A percentile compares a stretch with the other conserved stretches of the same genome.
These are phyloP conservation scores for Neofelis nebulosa DNA, from an alignment of 2,113 vertebrate species.

Conservation along the genomic window DNA sequence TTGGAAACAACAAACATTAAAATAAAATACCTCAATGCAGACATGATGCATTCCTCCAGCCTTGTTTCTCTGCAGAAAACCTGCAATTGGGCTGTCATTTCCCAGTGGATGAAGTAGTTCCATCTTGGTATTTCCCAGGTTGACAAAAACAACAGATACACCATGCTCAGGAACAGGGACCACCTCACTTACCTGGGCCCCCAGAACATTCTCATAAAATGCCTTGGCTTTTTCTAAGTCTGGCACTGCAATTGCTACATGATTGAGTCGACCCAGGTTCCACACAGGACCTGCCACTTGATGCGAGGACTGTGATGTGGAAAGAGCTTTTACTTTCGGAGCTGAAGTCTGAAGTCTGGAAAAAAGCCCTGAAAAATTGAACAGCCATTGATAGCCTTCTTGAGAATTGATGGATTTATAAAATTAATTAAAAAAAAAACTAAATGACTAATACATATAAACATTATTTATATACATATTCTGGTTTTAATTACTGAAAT, in stretches of 20 bases:
- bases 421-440: not conserved
- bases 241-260: slow-evolving; percentile 95
- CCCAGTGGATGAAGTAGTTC: slow-evolving; percentile 97
- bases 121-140: slow-evolving; percentile 96
- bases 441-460: not conserved
- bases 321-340: slow-evolving; percentile 62
- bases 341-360: slow-evolving; percentile 69
- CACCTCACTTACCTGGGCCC: slow-evolving; percentile 90
- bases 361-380: slow-evolving; percentile 83
- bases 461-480: not conserved
- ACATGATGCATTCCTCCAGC: slow-evolving; percentile 97
- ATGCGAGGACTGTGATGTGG: slow-evolving; percentile 68
- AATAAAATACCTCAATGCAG: slow-evolving; percentile 94
- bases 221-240: slow-evolving; percentile 91
- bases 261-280: slow-evolving; percentile 94
- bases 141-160: slow-evolving; percentile 96
- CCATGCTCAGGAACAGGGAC: slow-evolving; percentile 94
- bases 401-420: not conserved
- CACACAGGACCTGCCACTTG: slow-evolving; percentile 85
- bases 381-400: not conserved
- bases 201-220: slow-evolving; percentile 92
- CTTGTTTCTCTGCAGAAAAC: slow-evolving; percentile 95
- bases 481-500: slow-evolving; percentile 48
- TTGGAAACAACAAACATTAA: not conserved
- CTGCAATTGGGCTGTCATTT: slow-evolving; percentile 92